A percentile compares a stretch with the other conserved stretches of the same genome.
phyloP scores from a whole-genome alignment of 2,888 invertebrate species.

The Hanleya hanleyi region DNA sequence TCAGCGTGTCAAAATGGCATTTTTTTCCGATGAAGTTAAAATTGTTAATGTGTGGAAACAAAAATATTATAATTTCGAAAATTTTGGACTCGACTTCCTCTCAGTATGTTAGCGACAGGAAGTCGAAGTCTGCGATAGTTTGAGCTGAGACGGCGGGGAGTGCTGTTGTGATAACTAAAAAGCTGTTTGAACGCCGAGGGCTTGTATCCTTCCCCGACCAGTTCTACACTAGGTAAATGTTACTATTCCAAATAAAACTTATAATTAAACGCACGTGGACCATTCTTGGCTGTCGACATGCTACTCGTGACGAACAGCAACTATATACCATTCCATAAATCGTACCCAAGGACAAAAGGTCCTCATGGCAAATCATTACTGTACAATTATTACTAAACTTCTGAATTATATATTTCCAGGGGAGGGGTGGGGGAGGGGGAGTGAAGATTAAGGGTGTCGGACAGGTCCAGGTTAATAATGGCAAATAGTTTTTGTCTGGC shows the following conservation, averaged over 20 bases:
- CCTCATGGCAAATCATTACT: neutral
- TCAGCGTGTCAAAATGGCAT: no score
- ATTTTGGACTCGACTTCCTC: neutral
- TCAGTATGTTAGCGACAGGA: neutral
- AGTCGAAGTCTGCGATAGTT: no score
- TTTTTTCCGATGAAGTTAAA: no score
- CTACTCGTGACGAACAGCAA: neutral
- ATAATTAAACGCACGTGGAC: conserved; percentile 2
- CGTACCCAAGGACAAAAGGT: neutral
- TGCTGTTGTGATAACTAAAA: conserved; percentile 3
- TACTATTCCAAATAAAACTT: conserved; percentile 6
- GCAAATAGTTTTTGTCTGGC: no score
- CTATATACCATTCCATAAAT: neutral
- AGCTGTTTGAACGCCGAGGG: neutral
- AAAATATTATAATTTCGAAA: neutral
- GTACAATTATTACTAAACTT: no score
- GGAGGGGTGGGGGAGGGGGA: no score
- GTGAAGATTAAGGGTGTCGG: no score
- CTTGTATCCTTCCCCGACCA: conserved; percentile 1
- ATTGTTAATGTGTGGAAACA: neutral
- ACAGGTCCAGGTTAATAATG: no score
- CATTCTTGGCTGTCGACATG: neutral
- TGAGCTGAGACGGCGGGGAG: neutral
- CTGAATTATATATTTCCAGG: no score
- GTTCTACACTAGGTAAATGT: neutral